Evolutionary conservation across 2,797 vertebrate genomes (phyloP).

Genomic region (Gadopsis bispinosus): DNA sequence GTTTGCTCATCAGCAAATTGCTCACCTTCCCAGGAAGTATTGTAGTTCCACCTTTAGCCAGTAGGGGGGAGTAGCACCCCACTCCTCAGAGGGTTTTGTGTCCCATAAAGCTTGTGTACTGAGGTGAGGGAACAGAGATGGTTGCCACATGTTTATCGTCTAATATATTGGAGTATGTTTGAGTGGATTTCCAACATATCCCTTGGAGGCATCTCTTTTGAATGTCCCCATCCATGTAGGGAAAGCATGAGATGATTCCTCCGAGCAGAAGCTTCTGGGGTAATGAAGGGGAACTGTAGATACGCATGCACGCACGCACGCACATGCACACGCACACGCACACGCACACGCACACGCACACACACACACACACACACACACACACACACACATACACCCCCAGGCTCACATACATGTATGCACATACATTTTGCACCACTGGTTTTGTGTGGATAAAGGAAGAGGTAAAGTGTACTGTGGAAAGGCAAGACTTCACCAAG

Average conservation of each 20-base stretch:
- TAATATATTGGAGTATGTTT: slow-evolving; percentile 64
- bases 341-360: slow-evolving; percentile 7
- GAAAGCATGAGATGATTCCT: slow-evolving; percentile 56
- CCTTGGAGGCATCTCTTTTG: slow-evolving; percentile 64
- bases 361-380: slow-evolving; percentile 21
- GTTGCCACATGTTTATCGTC: slow-evolving; percentile 59
- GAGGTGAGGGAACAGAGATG: slow-evolving; percentile 49
- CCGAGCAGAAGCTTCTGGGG: slow-evolving; percentile 50
- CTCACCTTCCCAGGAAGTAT: slow-evolving; percentile 26
- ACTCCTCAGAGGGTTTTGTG: neutral
- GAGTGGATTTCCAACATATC: slow-evolving; percentile 72
- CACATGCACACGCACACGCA: slow-evolving; percentile 20
- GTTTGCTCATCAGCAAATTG: slow-evolving; percentile 67
- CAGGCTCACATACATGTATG: slow-evolving; percentile 2
- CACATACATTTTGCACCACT: neutral
- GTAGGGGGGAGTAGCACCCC: slow-evolving; percentile 78
- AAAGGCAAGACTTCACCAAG: neutral
- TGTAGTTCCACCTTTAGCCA: slow-evolving; percentile 40
- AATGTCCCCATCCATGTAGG: slow-evolving; percentile 41
- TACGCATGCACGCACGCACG: slow-evolving; percentile 7
- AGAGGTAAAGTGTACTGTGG: neutral
- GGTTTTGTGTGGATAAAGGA: neutral
- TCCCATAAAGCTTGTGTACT: neutral
- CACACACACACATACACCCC: slow-evolving; percentile 7
- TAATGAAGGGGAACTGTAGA: slow-evolving; percentile 38